Evolutionary conservation across 1,140 invertebrate species (phyloP).

Genomic region (Eupristina koningsbergeri): DNA sequence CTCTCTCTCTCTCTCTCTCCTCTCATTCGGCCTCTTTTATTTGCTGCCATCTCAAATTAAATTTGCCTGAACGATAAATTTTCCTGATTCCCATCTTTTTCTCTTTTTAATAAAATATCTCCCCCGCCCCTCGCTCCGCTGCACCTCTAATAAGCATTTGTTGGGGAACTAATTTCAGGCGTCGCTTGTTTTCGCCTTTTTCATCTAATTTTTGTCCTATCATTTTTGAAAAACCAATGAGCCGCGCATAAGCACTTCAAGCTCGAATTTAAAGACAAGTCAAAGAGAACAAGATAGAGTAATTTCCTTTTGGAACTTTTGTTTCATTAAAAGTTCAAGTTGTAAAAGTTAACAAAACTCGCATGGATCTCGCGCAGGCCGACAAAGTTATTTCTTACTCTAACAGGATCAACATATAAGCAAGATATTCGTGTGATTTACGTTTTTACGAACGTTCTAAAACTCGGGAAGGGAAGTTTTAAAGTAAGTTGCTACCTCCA

Average conservation of each 20-base stretch:
- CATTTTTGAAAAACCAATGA: background rate
- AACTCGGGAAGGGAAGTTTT: conserved; percentile 33
- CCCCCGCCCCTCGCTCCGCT: background rate
- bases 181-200: background rate
- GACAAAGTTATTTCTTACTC: conserved; percentile 49
- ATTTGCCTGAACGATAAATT: conserved; percentile 63
- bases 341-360: conserved; percentile 49
- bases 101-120: conserved; percentile 36
- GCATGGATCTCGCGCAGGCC: conserved; percentile 2
- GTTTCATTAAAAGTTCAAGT: conserved; percentile 50
- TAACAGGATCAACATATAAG: conserved; percentile 49
- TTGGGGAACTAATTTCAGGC: conserved; percentile 15
- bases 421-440: conserved; percentile 51
- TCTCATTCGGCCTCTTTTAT: conserved; percentile 49
- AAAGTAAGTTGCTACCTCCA: conserved; percentile 46
- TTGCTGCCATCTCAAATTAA: conserved; percentile 56
- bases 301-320: conserved; percentile 50
- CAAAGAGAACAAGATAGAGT: conserved; percentile 15
- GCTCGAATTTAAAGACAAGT: conserved; percentile 39
- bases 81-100: conserved; percentile 47
- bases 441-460: conserved; percentile 50
- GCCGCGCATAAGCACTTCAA: conserved; percentile 2
- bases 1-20: conserved; percentile 22
- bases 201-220: background rate
- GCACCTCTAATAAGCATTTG: background rate